Conservation (phyloP, 30 jellyfish, hydroid and myxozoan species). For the Chrysaora quinquecirrha region DNA sequence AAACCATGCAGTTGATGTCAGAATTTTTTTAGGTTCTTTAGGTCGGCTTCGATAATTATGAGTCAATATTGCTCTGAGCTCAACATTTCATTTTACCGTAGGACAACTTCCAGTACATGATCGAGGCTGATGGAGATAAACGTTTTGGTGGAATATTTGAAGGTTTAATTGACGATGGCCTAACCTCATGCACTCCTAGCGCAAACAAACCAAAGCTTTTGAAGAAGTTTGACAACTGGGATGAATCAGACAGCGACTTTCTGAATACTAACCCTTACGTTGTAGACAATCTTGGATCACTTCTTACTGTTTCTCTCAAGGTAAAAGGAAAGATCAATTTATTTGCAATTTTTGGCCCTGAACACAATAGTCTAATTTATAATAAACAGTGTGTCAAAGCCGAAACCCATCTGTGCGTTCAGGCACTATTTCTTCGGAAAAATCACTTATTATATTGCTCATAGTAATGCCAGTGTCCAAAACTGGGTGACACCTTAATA, state of each 20-base stretch:
- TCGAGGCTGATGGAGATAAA: slow-evolving; percentile 87
- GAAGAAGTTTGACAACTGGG: slow-evolving; percentile 82
- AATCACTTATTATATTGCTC: too few relatives aligned
- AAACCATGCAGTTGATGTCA: too few relatives aligned
- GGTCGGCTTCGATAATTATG: too few relatives aligned
- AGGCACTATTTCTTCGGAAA: too few relatives aligned
- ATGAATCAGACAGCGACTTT: slow-evolving; percentile 64
- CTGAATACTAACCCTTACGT: slow-evolving; percentile 50
- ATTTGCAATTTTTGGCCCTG: background rate
- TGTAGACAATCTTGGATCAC: slow-evolving; percentile 50
- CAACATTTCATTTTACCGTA: slow-evolving; percentile 9
- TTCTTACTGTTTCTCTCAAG: slow-evolving; percentile 54
- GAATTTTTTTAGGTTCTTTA: too few relatives aligned
- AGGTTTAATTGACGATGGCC: slow-evolving; percentile 36
- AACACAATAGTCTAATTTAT: too few relatives aligned
- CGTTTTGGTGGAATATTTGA: slow-evolving; percentile 92
- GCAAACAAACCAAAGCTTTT: slow-evolving; percentile 51
- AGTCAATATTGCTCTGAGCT: too few relatives aligned
- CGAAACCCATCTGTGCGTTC: too few relatives aligned
- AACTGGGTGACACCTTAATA: too few relatives aligned
- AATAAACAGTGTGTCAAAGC: too few relatives aligned
- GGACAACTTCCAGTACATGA: slow-evolving; percentile 74
- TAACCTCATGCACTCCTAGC: slow-evolving; percentile 50
- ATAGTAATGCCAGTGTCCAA: too few relatives aligned
- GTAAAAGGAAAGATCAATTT: slow-evolving; percentile 25